phyloP scores from a whole-genome alignment of 2,797 vertebrate genomes.

The Artibeus lituratus region DNA sequence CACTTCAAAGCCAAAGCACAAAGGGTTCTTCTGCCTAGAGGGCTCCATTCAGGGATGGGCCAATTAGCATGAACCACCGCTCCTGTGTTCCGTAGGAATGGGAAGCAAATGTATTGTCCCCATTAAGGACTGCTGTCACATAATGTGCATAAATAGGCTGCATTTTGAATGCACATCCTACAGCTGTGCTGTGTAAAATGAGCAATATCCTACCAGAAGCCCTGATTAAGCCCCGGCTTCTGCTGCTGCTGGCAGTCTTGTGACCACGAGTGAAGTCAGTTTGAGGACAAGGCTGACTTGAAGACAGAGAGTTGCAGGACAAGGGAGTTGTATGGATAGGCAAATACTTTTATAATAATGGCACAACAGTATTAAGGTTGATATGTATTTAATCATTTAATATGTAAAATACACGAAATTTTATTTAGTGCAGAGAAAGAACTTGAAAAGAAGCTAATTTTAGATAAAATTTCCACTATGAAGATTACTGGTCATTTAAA shows the following conservation, averaged over 20 bases:
- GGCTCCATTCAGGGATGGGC: not conserved
- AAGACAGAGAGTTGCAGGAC: not conserved
- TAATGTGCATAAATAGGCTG: not conserved
- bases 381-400: not conserved
- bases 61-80: not conserved
- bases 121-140: not conserved
- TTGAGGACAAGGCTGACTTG: not conserved
- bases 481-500: not conserved
- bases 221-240: not conserved
- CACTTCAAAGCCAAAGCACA: not conserved
- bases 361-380: not conserved
- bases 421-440: not conserved
- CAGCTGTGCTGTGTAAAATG: not conserved
- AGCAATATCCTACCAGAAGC: not conserved
- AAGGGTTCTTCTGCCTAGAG: not conserved
- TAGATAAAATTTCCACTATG: not conserved
- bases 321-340: not conserved
- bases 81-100: not conserved
- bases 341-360: not conserved
- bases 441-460: not conserved
- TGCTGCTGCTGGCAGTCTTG: not conserved
- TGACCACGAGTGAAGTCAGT: not conserved
- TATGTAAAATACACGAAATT: not conserved
- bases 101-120: not conserved
- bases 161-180: not conserved